A percentile compares a stretch with the other conserved stretches of the same genome.
These are phyloP conservation scores for Sminthurinus aureus DNA, from an alignment of 2,888 invertebrate species.

Conservation along the genomic window DNA sequence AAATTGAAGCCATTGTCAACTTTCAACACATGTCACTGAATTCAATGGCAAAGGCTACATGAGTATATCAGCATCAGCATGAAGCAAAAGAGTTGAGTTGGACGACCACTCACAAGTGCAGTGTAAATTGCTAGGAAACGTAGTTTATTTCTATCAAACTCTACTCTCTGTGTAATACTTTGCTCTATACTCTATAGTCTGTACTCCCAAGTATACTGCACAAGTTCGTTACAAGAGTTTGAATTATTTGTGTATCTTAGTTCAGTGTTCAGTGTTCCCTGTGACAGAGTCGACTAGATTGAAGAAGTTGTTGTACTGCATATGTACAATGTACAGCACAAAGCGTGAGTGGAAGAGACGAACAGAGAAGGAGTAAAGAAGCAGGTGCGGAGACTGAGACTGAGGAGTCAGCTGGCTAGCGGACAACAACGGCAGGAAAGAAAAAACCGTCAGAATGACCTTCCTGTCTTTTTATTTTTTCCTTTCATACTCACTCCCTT, in stretches of 20 bases:
- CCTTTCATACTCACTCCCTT: not conserved
- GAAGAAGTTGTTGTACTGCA: not conserved
- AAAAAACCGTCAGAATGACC: constrained; percentile 36
- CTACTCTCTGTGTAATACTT: no score
- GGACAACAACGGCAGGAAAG: constrained; percentile 10
- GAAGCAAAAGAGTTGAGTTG: no score
- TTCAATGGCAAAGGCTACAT: no score
- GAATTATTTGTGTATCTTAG: not conserved
- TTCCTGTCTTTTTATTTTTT: constrained; percentile 22
- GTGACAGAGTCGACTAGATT: not conserved
- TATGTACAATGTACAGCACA: not conserved
- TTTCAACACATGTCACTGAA: no score
- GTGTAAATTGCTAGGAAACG: no score
- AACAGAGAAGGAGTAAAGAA: not conserved
- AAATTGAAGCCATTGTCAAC: no score
- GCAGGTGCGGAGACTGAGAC: constrained; percentile 19
- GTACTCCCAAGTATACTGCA: no score
- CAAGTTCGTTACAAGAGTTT: not conserved
- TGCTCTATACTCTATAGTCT: no score
- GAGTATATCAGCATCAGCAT: no score
- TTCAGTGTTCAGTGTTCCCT: no score
- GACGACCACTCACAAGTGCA: no score
- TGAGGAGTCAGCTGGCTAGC: constrained; percentile 19
- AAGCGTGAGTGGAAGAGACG: not conserved
- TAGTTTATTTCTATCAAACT: no score